A percentile compares a stretch with the other conserved stretches of the same genome.
Evolutionary conservation across 1,140 invertebrate genomes (phyloP).

Genomic region (Mamestra configurata): DNA sequence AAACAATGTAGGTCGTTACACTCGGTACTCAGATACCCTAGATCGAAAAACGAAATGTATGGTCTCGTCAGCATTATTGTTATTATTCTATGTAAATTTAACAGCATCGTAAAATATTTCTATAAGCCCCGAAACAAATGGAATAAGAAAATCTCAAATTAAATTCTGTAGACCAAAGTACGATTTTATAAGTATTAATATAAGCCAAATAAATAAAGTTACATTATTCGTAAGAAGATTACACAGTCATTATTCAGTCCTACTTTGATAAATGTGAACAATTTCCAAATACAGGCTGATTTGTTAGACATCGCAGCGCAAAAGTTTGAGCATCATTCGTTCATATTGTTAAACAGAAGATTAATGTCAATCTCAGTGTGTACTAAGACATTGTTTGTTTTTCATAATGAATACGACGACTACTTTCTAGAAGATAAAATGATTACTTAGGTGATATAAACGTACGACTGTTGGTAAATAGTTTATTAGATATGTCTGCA

Average conservation of each 20-base stretch:
- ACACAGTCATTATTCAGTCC: slow-evolving; percentile 40
- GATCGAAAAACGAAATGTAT: slow-evolving; percentile 2
- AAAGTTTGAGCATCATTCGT: slow-evolving; percentile 11
- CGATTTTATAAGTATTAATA: slow-evolving; percentile 48
- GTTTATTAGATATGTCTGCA: neutral
- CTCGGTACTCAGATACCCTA: neutral
- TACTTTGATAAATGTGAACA: slow-evolving; percentile 43
- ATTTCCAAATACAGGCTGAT: slow-evolving; percentile 21
- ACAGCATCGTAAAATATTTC: slow-evolving; percentile 27
- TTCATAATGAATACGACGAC: neutral
- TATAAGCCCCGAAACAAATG: neutral
- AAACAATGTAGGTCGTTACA: slow-evolving; percentile 21
- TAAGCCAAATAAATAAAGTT: slow-evolving; percentile 33
- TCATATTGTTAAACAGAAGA: slow-evolving; percentile 24
- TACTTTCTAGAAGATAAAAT: neutral
- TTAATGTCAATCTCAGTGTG: slow-evolving; percentile 25
- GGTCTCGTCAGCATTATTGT: slow-evolving; percentile 26
- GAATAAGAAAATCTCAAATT: slow-evolving; percentile 27
- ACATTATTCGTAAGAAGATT: slow-evolving; percentile 36
- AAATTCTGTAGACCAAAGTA: slow-evolving; percentile 36
- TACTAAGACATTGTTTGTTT: neutral
- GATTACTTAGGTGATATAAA: too few relatives aligned
- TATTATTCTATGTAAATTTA: slow-evolving; percentile 27
- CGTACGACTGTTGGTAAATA: too few relatives aligned
- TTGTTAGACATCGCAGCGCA: neutral